Evolutionary conservation across 2,888 invertebrate species (phyloP).

Genomic region (Diarsia brunnea): DNA sequence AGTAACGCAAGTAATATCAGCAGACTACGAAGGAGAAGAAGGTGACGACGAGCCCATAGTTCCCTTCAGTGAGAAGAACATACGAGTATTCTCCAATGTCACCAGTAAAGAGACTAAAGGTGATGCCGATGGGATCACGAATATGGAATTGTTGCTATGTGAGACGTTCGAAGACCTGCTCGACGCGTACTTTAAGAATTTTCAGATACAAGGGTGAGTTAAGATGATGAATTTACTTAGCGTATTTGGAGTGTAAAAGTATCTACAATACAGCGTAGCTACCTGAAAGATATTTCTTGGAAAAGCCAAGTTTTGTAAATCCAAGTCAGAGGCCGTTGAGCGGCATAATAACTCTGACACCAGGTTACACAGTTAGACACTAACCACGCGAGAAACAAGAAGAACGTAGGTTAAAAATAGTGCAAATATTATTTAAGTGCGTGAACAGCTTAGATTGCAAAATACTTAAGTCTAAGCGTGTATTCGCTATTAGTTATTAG

Average conservation of each 20-base stretch:
- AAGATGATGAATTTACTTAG: background rate
- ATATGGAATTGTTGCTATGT: slow-evolving; percentile 96
- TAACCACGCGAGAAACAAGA: too few relatives aligned
- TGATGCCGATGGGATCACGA: slow-evolving; percentile 93
- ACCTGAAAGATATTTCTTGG: too few relatives aligned
- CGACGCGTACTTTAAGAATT: slow-evolving; percentile 96
- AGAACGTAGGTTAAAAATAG: background rate
- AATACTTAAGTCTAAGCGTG: background rate
- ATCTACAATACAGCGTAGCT: background rate
- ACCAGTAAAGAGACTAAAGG: slow-evolving; percentile 77
- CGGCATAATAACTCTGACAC: too few relatives aligned
- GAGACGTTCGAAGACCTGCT: slow-evolving; percentile 95
- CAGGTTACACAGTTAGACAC: too few relatives aligned
- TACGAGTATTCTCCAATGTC: slow-evolving; percentile 83
- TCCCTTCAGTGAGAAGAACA: slow-evolving; percentile 92
- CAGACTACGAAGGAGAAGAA: slow-evolving; percentile 93
- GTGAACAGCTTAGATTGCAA: background rate
- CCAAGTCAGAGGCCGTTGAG: too few relatives aligned
- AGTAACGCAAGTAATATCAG: slow-evolving; percentile 95
- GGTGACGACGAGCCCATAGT: slow-evolving; percentile 89
- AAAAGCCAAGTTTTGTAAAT: too few relatives aligned
- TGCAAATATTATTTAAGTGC: background rate
- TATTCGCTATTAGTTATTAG: background rate
- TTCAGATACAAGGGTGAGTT: slow-evolving; percentile 93
- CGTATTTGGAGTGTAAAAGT: background rate